Evolutionary conservation across 2,113 vertebrate genomes (phyloP), one percentile per base, ranked within the genome.

Genomic region (Dromaius novaehollandiae): DNA sequence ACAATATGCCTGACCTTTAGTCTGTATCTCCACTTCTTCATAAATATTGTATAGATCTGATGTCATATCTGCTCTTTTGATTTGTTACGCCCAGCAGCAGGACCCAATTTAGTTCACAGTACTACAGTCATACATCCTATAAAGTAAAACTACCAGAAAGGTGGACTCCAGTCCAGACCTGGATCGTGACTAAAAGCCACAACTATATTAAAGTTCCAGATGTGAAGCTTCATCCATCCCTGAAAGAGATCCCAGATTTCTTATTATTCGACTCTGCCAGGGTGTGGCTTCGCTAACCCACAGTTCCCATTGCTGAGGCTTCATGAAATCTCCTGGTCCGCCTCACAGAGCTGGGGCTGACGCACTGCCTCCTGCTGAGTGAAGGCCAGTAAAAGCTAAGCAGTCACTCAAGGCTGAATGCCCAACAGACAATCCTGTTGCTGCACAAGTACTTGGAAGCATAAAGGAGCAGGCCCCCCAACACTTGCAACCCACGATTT

Each of bases 341-440:
- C 51, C 80, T 74, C 42, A 34, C 44, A 91, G 26, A 22, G 22
- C 70, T 50, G 3, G 2, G 76, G 34, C 61, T 44, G 86, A 51
- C 0, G 1, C 26, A 3, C 26, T 16, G 24, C 24, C 40, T 78
- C 4, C 53, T 24, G 40, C 13, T 0, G 0, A 63, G 16, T 0
- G 30, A 88, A 30, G 11, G 36, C 40, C 66, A 34, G 11, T 18
- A 61, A 69, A 53, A 75, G 32, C 0, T 0, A 9, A 50, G 13
- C 9, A 80, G 55, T 5, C 32, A 25, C 82, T 71, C 21, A 1
- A 1, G 4, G 64, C 0, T 2, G 4, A 74, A 65, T 70, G 19
- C 18, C 25, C 34, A 13, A 13, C 58, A 7, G 28, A 73, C 24
- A 78, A 81, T 24, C 42, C 32, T 46, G 6, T 22, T 40, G 38